phyloP scores from a whole-genome alignment of 2,797 vertebrate genomes.

The Pseudopleuronectes americanus region DNA sequence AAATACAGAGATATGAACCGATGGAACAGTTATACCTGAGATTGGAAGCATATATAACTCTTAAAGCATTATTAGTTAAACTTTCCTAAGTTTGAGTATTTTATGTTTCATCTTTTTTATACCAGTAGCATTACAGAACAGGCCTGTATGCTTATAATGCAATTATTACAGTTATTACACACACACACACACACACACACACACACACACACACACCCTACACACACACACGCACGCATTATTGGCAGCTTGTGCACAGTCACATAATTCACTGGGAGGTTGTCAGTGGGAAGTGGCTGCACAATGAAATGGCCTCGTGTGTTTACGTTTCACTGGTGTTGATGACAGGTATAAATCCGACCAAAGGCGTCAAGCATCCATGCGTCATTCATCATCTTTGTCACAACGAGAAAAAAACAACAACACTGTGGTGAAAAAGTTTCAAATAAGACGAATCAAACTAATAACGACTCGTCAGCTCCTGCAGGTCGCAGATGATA shows the following conservation, averaged over 20 bases:
- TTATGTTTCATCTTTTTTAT: no score
- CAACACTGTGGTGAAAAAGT: neutral
- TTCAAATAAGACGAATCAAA: neutral
- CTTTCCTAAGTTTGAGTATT: no score
- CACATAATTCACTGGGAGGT: conserved; percentile 58
- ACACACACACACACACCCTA: conserved; percentile 6
- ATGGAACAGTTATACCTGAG: no score
- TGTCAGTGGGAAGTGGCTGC: conserved; percentile 74
- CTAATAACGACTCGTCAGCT: neutral
- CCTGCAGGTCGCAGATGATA: neutral
- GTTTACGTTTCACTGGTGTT: conserved; percentile 72
- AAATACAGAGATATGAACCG: no score
- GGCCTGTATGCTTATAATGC: no score
- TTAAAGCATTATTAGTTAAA: no score
- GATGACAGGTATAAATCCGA: conserved; percentile 80
- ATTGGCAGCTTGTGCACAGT: conserved; percentile 26
- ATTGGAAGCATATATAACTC: no score
- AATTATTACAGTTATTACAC: no score
- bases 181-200: no score
- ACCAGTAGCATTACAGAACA: no score
- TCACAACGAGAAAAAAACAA: neutral
- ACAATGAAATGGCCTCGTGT: conserved; percentile 76
- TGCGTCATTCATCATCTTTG: conserved; percentile 53
- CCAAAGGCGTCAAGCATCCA: conserved; percentile 51
- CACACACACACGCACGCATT: conserved; percentile 23